Base-by-base conservation (phyloP, 1,140 invertebrate species). In the Drosophila kikkawai region DNA sequence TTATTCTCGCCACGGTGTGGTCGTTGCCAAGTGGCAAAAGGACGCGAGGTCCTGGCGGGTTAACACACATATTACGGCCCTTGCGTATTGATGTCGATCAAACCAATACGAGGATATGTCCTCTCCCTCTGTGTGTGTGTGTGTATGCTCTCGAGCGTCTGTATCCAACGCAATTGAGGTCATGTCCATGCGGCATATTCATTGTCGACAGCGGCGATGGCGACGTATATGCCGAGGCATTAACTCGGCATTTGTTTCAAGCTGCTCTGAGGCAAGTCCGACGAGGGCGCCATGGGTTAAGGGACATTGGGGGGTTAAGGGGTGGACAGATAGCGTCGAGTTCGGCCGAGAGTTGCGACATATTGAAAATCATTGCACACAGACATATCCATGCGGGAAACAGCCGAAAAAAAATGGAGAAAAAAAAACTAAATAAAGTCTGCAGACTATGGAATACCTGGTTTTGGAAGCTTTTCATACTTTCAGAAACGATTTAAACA, bases 131-230 rank as follows among this genome's bases (percentile, higher is more conserved):
- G 39, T 48, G 63, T 41, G 29, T 39, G 29, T 45, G 57, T 50
- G 12, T 44, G 12, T 29, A 29, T 29, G 26, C 26, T 29, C 6
- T 29, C 26, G 26, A 61, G 51, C 36, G 47, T 60, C 42, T 65
- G 68, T 74, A 48, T 36, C 64, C 76, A 83, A 76, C 80, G 75
- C 88, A 91, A 91, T 91, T 91, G 88, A 91, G 88, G 88, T 91
- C 88, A 91, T 91, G 88, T 91, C 88, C 88, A 91, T 91, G 88
- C 83, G 82, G 83, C 78, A 91, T 55, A 55, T 91, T 90, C 75
- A 90, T 90, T 90, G 85, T 90, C 83, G 75, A 70, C 82, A 60
- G 60, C 75, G 74, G 50, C 75, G 74, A 57, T 80, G 81, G 57
- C 79, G 70, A 75, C 85, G 82, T 77, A 78, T 76, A 80, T 79